A percentile compares a stretch with the other conserved stretches of the same genome.
Conservation (phyloP, 2,797 vertebrate genomes). For the Sebastiscus albofasciatus region DNA sequence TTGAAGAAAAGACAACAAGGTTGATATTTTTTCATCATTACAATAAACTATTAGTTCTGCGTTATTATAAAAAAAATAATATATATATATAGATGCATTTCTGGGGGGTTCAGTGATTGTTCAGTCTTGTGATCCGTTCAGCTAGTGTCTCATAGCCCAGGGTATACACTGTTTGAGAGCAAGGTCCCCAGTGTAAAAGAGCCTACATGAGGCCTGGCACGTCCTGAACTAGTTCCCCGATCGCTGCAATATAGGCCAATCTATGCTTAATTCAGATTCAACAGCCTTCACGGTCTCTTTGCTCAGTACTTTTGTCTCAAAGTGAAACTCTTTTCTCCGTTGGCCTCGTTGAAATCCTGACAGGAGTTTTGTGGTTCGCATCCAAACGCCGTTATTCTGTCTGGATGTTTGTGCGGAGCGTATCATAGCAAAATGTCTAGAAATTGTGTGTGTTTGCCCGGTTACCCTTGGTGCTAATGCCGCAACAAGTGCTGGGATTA, state of each 20-base stretch:
- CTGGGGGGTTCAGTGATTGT: background rate
- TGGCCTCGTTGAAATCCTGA: conserved; percentile 19
- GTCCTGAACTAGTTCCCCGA: conserved; percentile 74
- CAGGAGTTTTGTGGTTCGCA: conserved; percentile 45
- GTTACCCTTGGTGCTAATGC: conserved; percentile 72
- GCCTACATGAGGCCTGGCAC: conserved; percentile 68
- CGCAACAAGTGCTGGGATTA: conserved; percentile 71
- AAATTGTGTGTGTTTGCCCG: conserved; percentile 62
- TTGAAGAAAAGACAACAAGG: no score
- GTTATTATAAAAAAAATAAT: no score
- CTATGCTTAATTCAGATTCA: conserved; percentile 84
- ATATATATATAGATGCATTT: no score
- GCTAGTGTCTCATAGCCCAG: background rate
- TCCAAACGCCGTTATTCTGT: conserved; percentile 23
- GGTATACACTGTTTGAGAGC: conserved; percentile 20
- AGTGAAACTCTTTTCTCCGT: conserved; percentile 50
- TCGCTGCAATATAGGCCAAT: conserved; percentile 83
- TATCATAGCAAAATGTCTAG: conserved; percentile 48
- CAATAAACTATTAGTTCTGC: no score
- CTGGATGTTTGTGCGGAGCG: conserved; percentile 41
- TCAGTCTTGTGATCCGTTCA: background rate
- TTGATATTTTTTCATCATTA: no score
- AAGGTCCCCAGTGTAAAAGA: conserved; percentile 45
- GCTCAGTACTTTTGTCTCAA: conserved; percentile 56
- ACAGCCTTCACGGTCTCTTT: conserved; percentile 60